Percentiles rank a stretch among this genome's conserved stretches.
Conservation (phyloP, 2,113 vertebrate species). For the Lagopus muta region DNA sequence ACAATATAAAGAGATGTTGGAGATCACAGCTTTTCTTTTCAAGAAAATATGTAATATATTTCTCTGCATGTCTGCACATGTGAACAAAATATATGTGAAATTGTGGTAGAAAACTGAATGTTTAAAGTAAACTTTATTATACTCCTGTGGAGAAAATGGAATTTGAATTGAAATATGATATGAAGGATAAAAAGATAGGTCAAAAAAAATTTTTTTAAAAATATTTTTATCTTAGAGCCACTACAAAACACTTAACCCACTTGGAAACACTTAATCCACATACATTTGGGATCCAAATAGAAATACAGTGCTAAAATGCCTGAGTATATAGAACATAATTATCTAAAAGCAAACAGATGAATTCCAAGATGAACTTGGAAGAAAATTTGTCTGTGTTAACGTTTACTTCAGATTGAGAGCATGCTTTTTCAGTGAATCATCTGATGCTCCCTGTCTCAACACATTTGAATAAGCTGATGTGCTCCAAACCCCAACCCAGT, state of each 20-base stretch:
- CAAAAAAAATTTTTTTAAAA: no score
- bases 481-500: not conserved
- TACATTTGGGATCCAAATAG: not conserved
- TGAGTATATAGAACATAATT: not conserved
- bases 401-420: not conserved
- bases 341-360: not conserved
- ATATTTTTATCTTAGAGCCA: not conserved
- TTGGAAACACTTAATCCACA: not conserved
- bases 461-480: not conserved
- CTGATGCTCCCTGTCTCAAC: fast-evolving
- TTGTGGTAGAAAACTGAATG: no score
- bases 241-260: not conserved
- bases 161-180: no score
- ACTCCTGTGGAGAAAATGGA: no score
- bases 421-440: not conserved
- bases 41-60: no score
- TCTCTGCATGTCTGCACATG: no score
- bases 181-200: no score
- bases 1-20: no score
- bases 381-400: not conserved
- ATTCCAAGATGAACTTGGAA: not conserved
- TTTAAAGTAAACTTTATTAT: no score
- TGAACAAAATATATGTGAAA: no score
- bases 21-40: no score
- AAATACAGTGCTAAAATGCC: not conserved